These are phyloP conservation scores for Caenorhabditis afra DNA, from an alignment of 2,888 invertebrate species.

Conservation along the genomic window DNA sequence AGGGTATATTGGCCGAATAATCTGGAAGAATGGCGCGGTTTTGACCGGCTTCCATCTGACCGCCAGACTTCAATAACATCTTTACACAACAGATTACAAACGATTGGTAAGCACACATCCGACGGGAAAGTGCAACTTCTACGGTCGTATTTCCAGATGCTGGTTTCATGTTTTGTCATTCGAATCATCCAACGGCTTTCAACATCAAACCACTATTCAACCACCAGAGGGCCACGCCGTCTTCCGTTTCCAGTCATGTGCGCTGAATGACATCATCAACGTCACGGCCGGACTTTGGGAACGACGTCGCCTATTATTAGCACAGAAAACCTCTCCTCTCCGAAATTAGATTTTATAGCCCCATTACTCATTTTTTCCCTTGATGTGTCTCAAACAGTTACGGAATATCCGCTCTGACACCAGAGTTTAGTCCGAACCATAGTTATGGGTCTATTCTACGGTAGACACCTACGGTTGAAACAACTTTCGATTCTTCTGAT, in stretches of 20 bases:
- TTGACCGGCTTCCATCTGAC: conserved; percentile 30
- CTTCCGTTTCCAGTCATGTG: conserved; percentile 12
- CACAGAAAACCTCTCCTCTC: conserved; percentile 8
- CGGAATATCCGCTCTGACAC: conserved; percentile 38
- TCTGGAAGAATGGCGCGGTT: conserved; percentile 33
- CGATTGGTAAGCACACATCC: not conserved
- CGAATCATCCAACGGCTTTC: conserved; percentile 31
- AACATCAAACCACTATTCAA: conserved; percentile 19
- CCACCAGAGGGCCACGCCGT: conserved; percentile 5
- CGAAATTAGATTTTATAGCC: conserved; percentile 45
- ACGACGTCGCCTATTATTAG: conserved; percentile 16
- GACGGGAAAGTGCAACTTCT: not conserved
- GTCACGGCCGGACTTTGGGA: not conserved
- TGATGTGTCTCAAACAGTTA: conserved; percentile 51
- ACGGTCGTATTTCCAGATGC: conserved; percentile 24
- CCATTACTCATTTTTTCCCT: conserved; percentile 5
- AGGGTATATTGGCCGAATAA: conserved; percentile 51
- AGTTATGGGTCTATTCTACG: conserved; percentile 66
- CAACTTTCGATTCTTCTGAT: conserved; percentile 26
- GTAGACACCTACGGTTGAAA: conserved; percentile 62
- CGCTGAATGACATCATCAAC: conserved; percentile 5
- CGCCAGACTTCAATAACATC: conserved; percentile 15
- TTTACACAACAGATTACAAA: conserved; percentile 22
- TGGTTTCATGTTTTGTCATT: conserved; percentile 36
- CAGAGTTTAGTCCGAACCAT: conserved; percentile 53